Conservation (phyloP, 2,888 invertebrate genomes). For the Yponomeuta sedellus region DNA sequence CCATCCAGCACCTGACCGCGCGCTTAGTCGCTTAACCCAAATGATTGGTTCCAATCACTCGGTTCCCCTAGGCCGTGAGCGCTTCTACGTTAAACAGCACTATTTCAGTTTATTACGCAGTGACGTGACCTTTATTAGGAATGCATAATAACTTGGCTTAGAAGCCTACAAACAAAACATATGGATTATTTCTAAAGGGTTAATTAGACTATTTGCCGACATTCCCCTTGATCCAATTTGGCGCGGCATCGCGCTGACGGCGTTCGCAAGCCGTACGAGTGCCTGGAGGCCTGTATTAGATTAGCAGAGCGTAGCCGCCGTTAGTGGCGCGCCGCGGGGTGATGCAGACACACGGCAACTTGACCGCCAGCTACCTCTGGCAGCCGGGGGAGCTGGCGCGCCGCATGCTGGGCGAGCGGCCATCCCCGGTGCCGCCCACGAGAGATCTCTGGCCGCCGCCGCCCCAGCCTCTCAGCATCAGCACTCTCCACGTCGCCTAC, state of each 20-base stretch:
- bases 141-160: background rate
- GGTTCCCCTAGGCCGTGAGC: too few species aligned
- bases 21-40: too few species aligned
- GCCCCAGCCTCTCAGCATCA: slow-evolving; percentile 60
- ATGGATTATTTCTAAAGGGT: slow-evolving; percentile 10
- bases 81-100: background rate
- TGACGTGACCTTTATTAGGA: background rate
- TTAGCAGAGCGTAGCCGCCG: slow-evolving; percentile 33
- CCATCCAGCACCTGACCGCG: too few species aligned
- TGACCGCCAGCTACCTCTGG: slow-evolving; percentile 68
- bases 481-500: slow-evolving; percentile 65
- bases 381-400: slow-evolving; percentile 69
- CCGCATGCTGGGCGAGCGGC: slow-evolving; percentile 64
- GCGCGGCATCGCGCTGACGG: slow-evolving; percentile 41
- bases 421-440: slow-evolving; percentile 63
- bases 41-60: too few species aligned
- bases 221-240: slow-evolving; percentile 50
- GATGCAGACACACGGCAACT: slow-evolving; percentile 69
- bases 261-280: slow-evolving; percentile 59
- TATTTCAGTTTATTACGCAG: background rate
- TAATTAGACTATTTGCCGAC: background rate
- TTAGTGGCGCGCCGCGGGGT: slow-evolving; percentile 29
- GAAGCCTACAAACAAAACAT: background rate
- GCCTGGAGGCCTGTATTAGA: slow-evolving; percentile 63
- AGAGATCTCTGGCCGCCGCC: slow-evolving; percentile 59